A percentile compares a stretch with the other conserved stretches of the same genome.
These are phyloP conservation scores for Drosophila equinoxialis DNA, from an alignment of 1,140 invertebrate genomes.

Conservation along the genomic window DNA sequence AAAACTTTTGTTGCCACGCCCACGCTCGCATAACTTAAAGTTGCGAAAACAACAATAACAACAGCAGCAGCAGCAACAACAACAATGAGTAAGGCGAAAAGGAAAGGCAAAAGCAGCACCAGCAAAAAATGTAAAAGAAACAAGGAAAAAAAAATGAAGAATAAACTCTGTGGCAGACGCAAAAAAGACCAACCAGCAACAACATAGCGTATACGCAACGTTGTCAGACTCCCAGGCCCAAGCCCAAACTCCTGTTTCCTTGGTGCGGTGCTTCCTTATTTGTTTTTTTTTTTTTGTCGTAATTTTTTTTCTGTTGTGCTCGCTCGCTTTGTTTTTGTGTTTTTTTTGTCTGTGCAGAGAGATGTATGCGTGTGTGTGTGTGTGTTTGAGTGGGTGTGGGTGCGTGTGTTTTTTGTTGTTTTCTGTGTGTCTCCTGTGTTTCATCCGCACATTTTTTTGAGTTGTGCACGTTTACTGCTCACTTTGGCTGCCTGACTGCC, in stretches of 20 bases:
- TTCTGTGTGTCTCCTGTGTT: constrained; percentile 39
- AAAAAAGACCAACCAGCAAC: constrained; percentile 25
- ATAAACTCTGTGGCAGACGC: constrained; percentile 11
- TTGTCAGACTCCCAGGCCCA: constrained; percentile 9
- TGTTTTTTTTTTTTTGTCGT: constrained; percentile 28
- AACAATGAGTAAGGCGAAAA: constrained; percentile 1
- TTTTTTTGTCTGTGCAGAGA: constrained; percentile 20
- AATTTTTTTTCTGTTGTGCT: constrained; percentile 22
- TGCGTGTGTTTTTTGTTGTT: constrained; percentile 3
- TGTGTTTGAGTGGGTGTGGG: constrained; percentile 36
- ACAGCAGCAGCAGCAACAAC: constrained; percentile 25
- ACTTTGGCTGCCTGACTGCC: background rate
- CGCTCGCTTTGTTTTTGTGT: constrained; percentile 15
- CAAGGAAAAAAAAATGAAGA: background rate
- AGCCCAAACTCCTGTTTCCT: constrained; percentile 10
- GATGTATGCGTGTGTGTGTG: constrained; percentile 41
- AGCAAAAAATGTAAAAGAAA: background rate
- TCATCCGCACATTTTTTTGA: constrained; percentile 54
- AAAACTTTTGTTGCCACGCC: constrained; percentile 36
- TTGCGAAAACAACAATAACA: constrained; percentile 28
- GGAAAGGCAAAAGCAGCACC: constrained; percentile 21
- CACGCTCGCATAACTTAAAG: constrained; percentile 31
- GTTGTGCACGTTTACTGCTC: constrained; percentile 17
- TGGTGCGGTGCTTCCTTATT: constrained; percentile 19
- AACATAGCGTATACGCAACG: constrained; percentile 70